These are phyloP conservation scores for Enteromius viviparus DNA, from an alignment of 2,797 vertebrate species.

Conservation along the genomic window DNA sequence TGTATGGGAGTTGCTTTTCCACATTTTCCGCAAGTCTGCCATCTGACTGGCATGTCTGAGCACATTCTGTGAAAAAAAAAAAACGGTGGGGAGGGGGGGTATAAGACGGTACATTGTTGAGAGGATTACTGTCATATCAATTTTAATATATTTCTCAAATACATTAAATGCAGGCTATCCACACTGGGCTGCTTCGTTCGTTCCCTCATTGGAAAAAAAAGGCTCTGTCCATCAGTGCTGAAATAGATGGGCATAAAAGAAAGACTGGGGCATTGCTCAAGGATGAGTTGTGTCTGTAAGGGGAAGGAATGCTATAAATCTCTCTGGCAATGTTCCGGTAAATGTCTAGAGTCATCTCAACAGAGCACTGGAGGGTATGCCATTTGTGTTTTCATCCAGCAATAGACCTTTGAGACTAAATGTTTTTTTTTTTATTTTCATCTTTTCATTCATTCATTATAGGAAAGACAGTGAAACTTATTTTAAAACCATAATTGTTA, in stretches of 20 bases:
- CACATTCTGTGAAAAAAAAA: slow-evolving; percentile 50
- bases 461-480: not conserved
- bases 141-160: slow-evolving; percentile 54
- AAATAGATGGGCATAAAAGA: slow-evolving; percentile 15
- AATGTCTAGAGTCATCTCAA: slow-evolving; percentile 31
- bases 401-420: slow-evolving; percentile 8
- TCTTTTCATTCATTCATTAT: slow-evolving; percentile 28
- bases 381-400: slow-evolving; percentile 55
- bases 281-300: slow-evolving; percentile 52
- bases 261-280: slow-evolving; percentile 27
- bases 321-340: slow-evolving; percentile 33
- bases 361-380: slow-evolving; percentile 28
- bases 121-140: slow-evolving; percentile 58
- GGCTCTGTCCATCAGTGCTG: slow-evolving; percentile 9
- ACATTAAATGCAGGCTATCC: slow-evolving; percentile 50
- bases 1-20: slow-evolving; percentile 43
- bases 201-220: slow-evolving; percentile 26
- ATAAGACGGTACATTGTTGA: slow-evolving; percentile 51
- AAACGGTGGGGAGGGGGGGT: not conserved
- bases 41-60: slow-evolving; percentile 52
- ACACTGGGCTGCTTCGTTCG: slow-evolving; percentile 22
- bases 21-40: slow-evolving; percentile 43
- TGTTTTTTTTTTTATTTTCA: not conserved
- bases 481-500: not conserved
- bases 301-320: slow-evolving; percentile 46